These are phyloP conservation scores for Hemitrygon akajei DNA, from an alignment of 2,797 vertebrate genomes.

Conservation along the genomic window DNA sequence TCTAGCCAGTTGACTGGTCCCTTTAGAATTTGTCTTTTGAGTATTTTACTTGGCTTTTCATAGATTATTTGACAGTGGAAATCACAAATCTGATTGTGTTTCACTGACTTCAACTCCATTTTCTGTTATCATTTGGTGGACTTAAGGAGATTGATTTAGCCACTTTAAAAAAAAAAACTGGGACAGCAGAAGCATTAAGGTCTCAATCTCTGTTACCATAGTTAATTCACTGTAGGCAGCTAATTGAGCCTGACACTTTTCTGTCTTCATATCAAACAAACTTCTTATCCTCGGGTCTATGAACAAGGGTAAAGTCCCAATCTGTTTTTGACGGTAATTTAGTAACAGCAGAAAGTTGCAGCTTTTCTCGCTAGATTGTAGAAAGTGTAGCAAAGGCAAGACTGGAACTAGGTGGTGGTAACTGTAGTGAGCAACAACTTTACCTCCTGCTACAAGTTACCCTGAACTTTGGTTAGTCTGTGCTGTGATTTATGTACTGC, in stretches of 20 bases:
- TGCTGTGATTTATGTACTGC: background rate
- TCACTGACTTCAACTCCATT: background rate
- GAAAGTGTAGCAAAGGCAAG: background rate
- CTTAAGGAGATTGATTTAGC: background rate
- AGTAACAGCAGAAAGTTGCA: background rate
- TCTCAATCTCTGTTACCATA: background rate
- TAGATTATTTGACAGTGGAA: background rate
- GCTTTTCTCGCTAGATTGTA: background rate
- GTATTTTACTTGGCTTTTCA: background rate
- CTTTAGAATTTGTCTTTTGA: background rate
- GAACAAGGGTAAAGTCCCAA: background rate
- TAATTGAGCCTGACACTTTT: background rate
- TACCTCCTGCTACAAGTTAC: background rate
- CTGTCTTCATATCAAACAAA: background rate
- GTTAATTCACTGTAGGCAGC: background rate
- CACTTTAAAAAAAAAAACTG: background rate
- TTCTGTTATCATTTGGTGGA: background rate
- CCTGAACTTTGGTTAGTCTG: background rate
- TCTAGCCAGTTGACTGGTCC: background rate
- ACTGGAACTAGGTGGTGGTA: background rate
- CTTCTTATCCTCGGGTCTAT: background rate
- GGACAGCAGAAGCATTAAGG: background rate
- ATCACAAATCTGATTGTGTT: background rate
- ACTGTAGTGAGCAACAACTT: no score
- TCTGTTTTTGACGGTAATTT: background rate